Conservation (phyloP, 2,888 invertebrate species). For the Ethmia dodecea region DNA sequence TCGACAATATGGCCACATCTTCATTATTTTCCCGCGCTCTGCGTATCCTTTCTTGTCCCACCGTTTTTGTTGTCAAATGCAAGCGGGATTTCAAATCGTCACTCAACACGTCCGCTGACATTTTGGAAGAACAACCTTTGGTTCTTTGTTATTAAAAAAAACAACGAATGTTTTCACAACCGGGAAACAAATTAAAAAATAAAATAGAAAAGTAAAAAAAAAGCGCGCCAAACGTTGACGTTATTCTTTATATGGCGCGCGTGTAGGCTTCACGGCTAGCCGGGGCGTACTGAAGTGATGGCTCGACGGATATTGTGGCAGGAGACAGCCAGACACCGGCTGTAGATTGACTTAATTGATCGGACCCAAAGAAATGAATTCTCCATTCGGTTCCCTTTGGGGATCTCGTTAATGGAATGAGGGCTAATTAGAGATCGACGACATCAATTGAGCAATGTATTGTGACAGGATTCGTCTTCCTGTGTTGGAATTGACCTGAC, state of each 20-base stretch:
- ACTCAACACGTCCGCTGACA: slow-evolving; percentile 88
- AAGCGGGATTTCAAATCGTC: slow-evolving; percentile 86
- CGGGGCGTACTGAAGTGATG: slow-evolving; percentile 48
- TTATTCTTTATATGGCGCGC: slow-evolving; percentile 23
- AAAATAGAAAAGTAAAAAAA: slow-evolving; percentile 17
- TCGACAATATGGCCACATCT: slow-evolving; percentile 91
- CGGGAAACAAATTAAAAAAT: too few species aligned
- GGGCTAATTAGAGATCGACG: slow-evolving; percentile 9
- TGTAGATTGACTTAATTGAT: slow-evolving; percentile 62
- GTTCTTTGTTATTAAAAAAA: slow-evolving; percentile 17
- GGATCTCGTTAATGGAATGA: slow-evolving; percentile 23
- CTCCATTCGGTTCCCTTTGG: slow-evolving; percentile 13
- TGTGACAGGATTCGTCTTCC: too few species aligned
- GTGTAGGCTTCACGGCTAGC: slow-evolving; percentile 66
- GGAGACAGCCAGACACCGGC: slow-evolving; percentile 35
- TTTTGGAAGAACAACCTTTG: slow-evolving; percentile 21
- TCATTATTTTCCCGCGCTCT: slow-evolving; percentile 90
- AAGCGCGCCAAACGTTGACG: slow-evolving; percentile 38
- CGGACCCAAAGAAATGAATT: slow-evolving; percentile 41
- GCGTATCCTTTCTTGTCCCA: slow-evolving; percentile 89
- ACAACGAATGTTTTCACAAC: slow-evolving; percentile 9
- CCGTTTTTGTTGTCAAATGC: slow-evolving; percentile 86
- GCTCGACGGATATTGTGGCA: slow-evolving; percentile 25
- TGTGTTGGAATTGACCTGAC: too few species aligned
- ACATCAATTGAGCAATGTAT: too few species aligned